These are phyloP conservation scores for Pseudanteris insignis DNA, from an alignment of 2,888 invertebrate species.

Conservation along the genomic window DNA sequence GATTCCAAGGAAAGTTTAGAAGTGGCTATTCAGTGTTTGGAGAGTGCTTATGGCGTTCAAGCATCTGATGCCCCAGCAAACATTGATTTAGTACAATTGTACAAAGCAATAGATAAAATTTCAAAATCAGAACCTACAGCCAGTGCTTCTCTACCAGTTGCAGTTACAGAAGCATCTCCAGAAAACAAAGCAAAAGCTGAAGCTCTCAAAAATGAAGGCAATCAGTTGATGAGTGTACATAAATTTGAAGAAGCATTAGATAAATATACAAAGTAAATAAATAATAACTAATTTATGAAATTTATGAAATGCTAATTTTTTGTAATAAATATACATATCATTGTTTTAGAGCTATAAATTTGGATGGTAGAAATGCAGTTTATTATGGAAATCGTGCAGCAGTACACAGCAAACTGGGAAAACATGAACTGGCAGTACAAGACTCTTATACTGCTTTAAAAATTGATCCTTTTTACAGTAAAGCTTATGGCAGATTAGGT, in stretches of 20 bases:
- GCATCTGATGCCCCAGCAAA: conserved; percentile 65
- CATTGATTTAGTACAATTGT: conserved; percentile 67
- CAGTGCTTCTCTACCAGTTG: conserved; percentile 53
- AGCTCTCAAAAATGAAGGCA: conserved; percentile 86
- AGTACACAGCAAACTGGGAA: conserved; percentile 88
- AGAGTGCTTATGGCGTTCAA: conserved; percentile 84
- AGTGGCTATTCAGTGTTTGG: conserved; percentile 94
- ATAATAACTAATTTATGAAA: not conserved
- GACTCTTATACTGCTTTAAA: conserved; percentile 91
- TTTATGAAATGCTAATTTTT: not conserved
- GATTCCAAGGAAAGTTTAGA: conserved; percentile 81
- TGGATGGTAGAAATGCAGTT: conserved; percentile 89
- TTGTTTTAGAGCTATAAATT: conserved; percentile 83
- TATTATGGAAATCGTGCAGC: conserved; percentile 98
- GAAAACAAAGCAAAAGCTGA: conserved; percentile 73
- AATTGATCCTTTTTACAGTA: conserved; percentile 91
- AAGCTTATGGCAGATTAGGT: conserved; percentile 92
- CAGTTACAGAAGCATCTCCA: conserved; percentile 70
- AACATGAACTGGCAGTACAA: conserved; percentile 83
- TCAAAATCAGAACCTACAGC: conserved; percentile 8
- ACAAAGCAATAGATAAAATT: conserved; percentile 63
- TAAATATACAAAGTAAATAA: conserved; percentile 78
- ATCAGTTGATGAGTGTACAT: conserved; percentile 86
- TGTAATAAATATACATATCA: conserved; percentile 1
- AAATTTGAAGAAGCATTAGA: conserved; percentile 83